Percentiles rank a stretch among this genome's conserved stretches.
Conservation (phyloP, 2,888 invertebrate genomes). For the Thysanoteuthis rhombus region DNA sequence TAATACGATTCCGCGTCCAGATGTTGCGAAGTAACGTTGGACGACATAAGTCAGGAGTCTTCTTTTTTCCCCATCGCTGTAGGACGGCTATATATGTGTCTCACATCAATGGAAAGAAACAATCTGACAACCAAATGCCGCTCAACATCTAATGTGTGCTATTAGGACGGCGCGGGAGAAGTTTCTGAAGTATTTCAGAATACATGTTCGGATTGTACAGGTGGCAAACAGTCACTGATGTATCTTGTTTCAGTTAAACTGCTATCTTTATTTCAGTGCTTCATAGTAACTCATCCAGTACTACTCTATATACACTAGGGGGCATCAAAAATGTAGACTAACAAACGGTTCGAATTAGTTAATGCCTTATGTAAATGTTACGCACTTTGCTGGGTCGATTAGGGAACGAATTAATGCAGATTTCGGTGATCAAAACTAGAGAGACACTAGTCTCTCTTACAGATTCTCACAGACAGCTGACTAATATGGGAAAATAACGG, state of each 20-base stretch:
- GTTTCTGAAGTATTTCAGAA: background rate
- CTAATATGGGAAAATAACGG: too few species aligned
- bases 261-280: background rate
- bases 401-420: background rate
- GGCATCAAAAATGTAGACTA: background rate
- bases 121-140: background rate
- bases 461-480: too few species aligned
- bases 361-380: background rate
- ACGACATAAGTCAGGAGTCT: background rate
- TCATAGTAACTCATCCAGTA: background rate
- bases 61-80: background rate
- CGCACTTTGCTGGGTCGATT: background rate
- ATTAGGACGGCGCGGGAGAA: background rate
- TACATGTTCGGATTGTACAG: background rate
- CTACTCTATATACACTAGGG: background rate
- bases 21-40: background rate
- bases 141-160: background rate
- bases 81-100: background rate
- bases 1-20: background rate
- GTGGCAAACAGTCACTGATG: background rate
- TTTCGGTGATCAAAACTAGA: too few species aligned
- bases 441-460: too few species aligned
- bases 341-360: background rate
- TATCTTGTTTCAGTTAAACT: background rate
- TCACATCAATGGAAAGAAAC: background rate